Evolutionary conservation across 2,797 vertebrate genomes (phyloP), one percentile per base, ranked within the genome.

Genomic region (Arctocebus calabarensis): DNA sequence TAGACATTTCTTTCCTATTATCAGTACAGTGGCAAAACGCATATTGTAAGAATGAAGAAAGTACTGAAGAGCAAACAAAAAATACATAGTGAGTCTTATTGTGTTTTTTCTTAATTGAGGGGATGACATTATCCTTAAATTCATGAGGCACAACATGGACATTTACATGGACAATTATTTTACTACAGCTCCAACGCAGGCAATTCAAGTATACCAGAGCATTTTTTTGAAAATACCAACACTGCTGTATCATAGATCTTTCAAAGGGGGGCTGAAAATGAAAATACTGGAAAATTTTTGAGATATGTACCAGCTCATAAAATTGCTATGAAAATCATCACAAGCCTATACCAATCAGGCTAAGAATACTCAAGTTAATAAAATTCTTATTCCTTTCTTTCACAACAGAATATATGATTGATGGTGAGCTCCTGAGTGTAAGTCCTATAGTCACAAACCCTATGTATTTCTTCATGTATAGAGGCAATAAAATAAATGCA

Each of bases 241-340:
- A 74, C 32, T 7, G 1, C 32, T 48, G 8, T 57, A 68, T 40
- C 19, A 8, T 89, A 29, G 66, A 52, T 57, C 32, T 45, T 81
- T 88, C 34, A 43, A 92, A 93, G 32, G 29, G 23, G n/a, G 23
- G 37, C 34, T 62, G 22, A 88, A 95, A 88, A 81, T 48, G 4
- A 48, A 27, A 94, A 62, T 85, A 29, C 19, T 71, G 22, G 12
- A 16, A 88, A 84, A 37, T 32, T 77, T 57, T 14, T 59, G 7
- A 82, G 93, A 61, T 77, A 91, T 83, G 90, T 59, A 6, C 17
- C 37, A 89, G 16, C 19, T 48, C 25, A 87, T 66, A 16, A 62
- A 89, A 83, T 45, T 79, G 20, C 57, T 91, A 17, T 82, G 43
- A 93, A 90, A 93, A 88, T 14, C 14, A 52, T 91, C 73, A 77